Evolutionary conservation across 2,888 invertebrate species (phyloP).

Genomic region (Drosophila nr. medialis): DNA sequence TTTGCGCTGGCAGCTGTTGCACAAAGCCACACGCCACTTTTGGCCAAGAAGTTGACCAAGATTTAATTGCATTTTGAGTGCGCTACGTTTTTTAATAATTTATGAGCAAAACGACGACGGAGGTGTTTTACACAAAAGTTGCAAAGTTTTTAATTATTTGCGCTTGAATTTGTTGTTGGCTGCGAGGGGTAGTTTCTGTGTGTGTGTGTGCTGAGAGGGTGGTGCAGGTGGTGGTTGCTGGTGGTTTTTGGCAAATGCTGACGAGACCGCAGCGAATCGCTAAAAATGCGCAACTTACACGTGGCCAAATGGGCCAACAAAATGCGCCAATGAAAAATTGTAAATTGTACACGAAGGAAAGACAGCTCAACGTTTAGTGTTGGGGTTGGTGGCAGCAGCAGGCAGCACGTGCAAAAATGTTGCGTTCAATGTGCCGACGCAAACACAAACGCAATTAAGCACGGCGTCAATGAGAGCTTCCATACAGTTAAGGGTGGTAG

Average conservation of each 20-base stretch:
- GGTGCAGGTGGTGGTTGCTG: conserved; percentile 16
- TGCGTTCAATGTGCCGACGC: conserved; percentile 69
- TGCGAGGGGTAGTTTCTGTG: not conserved
- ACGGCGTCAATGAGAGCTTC: conserved; percentile 74
- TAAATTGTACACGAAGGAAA: conserved; percentile 43
- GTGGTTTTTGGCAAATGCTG: conserved; percentile 46
- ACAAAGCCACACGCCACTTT: conserved; percentile 25
- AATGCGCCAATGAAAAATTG: conserved; percentile 61
- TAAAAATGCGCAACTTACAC: conserved; percentile 59
- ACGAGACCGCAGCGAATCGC: conserved; percentile 72
- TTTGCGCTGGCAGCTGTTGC: conserved; percentile 68
- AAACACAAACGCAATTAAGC: conserved; percentile 81
- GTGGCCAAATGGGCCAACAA: conserved; percentile 51
- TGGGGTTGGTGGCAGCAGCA: conserved; percentile 5
- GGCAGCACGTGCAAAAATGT: conserved; percentile 75
- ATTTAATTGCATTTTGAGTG: conserved; percentile 81
- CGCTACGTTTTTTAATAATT: conserved; percentile 73
- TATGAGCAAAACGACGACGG: conserved; percentile 47
- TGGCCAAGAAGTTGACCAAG: conserved; percentile 75
- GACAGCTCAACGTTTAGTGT: conserved; percentile 36
- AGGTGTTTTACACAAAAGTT: conserved; percentile 49
- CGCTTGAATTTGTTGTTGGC: conserved; percentile 39
- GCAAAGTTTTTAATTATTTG: conserved; percentile 75
- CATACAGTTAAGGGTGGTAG: not conserved
- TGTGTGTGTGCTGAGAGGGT: not conserved